Conservation (phyloP, 2,888 invertebrate genomes). For the Oasisia sp. region DNA sequence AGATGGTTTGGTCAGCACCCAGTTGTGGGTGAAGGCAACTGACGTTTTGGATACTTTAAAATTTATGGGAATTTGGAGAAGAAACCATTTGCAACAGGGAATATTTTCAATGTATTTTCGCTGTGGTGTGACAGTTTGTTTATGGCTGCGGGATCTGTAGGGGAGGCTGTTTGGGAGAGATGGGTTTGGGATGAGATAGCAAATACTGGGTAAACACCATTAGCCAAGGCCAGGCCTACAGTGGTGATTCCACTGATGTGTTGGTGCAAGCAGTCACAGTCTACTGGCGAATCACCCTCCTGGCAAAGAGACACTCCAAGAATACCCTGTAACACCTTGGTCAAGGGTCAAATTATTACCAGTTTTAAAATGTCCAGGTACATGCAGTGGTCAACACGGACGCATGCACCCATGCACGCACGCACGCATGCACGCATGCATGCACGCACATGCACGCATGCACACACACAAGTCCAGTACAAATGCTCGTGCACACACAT, state of each 20-base stretch:
- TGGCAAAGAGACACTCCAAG: too few relatives aligned
- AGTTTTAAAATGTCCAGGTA: too few relatives aligned
- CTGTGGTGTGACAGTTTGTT: background rate
- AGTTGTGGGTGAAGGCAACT: background rate
- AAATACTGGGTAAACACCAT: background rate
- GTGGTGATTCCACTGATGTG: background rate
- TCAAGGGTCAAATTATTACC: too few relatives aligned
- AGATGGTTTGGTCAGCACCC: background rate
- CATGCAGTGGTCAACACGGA: too few relatives aligned
- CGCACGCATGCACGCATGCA: too few relatives aligned
- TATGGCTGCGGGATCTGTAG: background rate
- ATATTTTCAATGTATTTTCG: background rate
- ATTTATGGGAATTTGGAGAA: background rate
- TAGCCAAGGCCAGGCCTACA: background rate
- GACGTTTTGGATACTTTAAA: background rate
- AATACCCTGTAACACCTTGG: too few relatives aligned
- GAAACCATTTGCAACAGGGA: background rate
- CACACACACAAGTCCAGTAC: too few relatives aligned
- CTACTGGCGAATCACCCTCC: background rate
- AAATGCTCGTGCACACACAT: too few relatives aligned
- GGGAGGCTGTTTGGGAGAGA: background rate
- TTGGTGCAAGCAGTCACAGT: background rate
- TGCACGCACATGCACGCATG: too few relatives aligned
- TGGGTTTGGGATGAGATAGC: slow-evolving; percentile 12
- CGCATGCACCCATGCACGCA: too few relatives aligned